A percentile compares a stretch with the other conserved stretches of the same genome.
Evolutionary conservation across 2,888 invertebrate genomes (phyloP).

Genomic region (Deroplatys truncata): DNA sequence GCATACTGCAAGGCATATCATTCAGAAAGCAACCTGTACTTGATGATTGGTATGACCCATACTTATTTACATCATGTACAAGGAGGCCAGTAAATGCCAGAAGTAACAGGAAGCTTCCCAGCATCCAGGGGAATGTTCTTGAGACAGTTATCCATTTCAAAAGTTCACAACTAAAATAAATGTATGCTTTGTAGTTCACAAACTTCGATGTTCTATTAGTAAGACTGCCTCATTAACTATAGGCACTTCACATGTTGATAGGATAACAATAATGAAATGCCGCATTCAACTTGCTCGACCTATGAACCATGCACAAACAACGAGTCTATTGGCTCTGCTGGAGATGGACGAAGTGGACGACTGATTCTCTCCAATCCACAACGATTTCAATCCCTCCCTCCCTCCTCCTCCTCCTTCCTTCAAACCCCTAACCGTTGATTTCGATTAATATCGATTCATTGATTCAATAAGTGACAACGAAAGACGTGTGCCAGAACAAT

Average conservation of each 20-base stretch:
- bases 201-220: background rate
- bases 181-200: background rate
- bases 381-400: no score
- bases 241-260: background rate
- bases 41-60: constrained; percentile 60
- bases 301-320: background rate
- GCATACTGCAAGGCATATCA: no score
- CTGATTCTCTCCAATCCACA: background rate
- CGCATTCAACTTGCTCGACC: background rate
- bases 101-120: constrained; percentile 59
- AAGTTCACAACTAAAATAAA: constrained; percentile 44
- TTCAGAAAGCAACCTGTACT: no score
- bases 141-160: constrained; percentile 48
- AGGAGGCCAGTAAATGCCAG: constrained; percentile 57
- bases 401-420: no score
- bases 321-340: no score
- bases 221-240: background rate
- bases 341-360: background rate
- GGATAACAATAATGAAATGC: background rate
- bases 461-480: no score
- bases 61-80: constrained; percentile 60
- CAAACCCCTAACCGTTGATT: background rate
- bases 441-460: background rate
- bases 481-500: no score
- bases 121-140: constrained; percentile 61